A percentile compares a stretch with the other conserved stretches of the same genome.
Evolutionary conservation across 1,140 invertebrate species (phyloP).

Genomic region (Micrasema longulum): DNA sequence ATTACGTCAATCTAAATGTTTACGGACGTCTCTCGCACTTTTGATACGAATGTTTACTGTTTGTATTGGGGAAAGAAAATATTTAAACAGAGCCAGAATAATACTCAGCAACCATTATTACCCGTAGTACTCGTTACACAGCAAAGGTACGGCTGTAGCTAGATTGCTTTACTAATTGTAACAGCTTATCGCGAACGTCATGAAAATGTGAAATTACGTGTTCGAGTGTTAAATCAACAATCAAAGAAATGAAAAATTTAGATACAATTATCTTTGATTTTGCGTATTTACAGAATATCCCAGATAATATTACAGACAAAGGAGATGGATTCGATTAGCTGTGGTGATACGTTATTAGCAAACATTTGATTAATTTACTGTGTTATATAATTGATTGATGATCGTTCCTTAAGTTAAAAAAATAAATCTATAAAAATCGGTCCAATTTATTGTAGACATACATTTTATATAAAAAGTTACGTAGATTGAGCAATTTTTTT

Average conservation of each 20-base stretch:
- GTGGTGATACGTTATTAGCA: too few species aligned
- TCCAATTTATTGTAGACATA: too few species aligned
- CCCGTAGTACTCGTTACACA: not conserved
- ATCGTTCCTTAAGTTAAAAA: too few species aligned
- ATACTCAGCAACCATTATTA: constrained; percentile 6
- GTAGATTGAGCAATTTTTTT: constrained; percentile 1
- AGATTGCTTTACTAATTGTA: not conserved
- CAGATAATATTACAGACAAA: too few species aligned
- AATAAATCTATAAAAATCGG: too few species aligned
- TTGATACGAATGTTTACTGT: constrained; percentile 24
- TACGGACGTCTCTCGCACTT: constrained; percentile 24
- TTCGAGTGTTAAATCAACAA: constrained; percentile 24
- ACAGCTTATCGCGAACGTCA: constrained; percentile 1
- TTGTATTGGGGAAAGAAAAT: constrained; percentile 17
- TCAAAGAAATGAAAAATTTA: constrained; percentile 3
- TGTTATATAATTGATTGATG: too few species aligned
- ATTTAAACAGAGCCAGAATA: constrained; percentile 26
- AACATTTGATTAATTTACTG: too few species aligned
- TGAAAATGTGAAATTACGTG: constrained; percentile 24
- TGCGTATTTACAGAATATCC: too few species aligned
- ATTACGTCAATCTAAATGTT: constrained; percentile 25
- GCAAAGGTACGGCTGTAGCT: not conserved
- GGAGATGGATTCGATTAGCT: too few species aligned
- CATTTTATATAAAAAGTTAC: too few species aligned
- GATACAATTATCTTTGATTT: too few species aligned